Evolutionary conservation across 2,113 vertebrate genomes (phyloP).

Genomic region (Xiphorhynchus elegans): DNA sequence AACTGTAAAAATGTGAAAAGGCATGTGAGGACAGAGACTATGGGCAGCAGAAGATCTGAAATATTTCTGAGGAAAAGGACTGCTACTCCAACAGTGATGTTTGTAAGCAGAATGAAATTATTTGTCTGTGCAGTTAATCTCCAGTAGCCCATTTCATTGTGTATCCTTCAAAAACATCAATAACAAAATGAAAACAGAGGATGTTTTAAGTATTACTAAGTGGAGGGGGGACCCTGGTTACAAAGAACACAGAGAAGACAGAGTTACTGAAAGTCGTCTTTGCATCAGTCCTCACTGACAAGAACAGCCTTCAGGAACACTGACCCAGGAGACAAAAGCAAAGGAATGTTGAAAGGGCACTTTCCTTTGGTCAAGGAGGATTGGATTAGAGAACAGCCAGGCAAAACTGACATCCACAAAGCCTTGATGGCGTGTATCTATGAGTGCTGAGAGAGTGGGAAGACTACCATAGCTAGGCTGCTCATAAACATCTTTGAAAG

Average conservation of each 20-base stretch:
- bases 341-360: background rate
- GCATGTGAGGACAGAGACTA: background rate
- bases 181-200: background rate
- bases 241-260: background rate
- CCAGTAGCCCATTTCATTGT: background rate
- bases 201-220: background rate
- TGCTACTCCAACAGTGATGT: background rate
- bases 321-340: background rate
- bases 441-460: background rate
- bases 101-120: background rate
- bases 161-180: background rate
- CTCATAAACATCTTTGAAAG: background rate
- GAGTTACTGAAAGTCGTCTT: background rate
- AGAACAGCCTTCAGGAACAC: background rate
- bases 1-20: background rate
- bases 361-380: background rate
- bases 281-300: background rate
- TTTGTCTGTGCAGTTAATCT: background rate
- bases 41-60: background rate
- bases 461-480: background rate
- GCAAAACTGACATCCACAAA: background rate
- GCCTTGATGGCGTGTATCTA: too few species aligned
- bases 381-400: background rate
- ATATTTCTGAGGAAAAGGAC: background rate
- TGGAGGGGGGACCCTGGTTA: background rate